phyloP scores from a whole-genome alignment of 2,113 vertebrate genomes.

The Microtus oregoni region DNA sequence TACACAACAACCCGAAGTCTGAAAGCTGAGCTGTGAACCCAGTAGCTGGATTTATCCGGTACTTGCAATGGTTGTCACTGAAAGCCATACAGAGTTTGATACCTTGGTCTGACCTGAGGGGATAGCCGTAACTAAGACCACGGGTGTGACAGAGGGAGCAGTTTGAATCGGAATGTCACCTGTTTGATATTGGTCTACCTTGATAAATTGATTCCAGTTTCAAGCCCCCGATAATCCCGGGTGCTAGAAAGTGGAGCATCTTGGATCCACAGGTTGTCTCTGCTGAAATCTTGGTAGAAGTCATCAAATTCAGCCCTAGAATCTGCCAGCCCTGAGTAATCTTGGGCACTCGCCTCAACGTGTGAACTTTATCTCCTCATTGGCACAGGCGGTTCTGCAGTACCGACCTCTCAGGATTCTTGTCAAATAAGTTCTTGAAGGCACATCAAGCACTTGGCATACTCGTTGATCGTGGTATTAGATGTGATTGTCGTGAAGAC shows the following conservation, averaged over 20 bases:
- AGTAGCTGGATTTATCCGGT: not conserved
- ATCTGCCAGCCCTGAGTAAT: not conserved
- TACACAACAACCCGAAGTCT: not conserved
- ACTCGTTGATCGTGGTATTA: not conserved
- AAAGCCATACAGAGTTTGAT: not conserved
- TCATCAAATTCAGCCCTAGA: not conserved
- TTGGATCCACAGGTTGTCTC: not conserved
- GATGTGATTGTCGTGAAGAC: not conserved
- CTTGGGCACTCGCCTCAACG: not conserved
- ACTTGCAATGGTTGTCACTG: not conserved
- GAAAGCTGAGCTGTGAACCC: not conserved
- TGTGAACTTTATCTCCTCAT: not conserved
- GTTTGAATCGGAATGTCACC: not conserved
- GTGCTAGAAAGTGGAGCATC: not conserved
- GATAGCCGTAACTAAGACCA: not conserved
- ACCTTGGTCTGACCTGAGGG: not conserved
- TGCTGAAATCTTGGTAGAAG: not conserved
- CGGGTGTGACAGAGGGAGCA: not conserved
- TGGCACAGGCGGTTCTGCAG: not conserved
- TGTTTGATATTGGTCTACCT: not conserved
- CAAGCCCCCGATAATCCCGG: not conserved
- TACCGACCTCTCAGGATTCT: not conserved
- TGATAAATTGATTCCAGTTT: not conserved
- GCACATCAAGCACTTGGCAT: not conserved
- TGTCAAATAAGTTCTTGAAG: not conserved